Base-by-base conservation (phyloP, 64 coral and sea anemone genomes). In the Acropora yongei region DNA sequence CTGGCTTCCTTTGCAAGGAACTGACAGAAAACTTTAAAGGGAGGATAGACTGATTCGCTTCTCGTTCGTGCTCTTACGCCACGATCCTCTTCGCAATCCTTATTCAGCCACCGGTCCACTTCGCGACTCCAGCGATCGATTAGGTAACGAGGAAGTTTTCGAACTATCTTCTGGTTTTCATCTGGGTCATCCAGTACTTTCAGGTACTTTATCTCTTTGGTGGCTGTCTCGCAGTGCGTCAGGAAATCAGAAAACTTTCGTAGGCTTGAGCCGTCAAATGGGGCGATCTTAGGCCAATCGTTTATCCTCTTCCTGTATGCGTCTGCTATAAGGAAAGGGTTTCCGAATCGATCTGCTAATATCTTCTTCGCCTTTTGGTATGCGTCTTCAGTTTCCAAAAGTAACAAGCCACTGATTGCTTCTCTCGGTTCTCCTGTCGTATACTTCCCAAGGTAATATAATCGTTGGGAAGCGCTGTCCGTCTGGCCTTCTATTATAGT, bases 231-330 rank as follows among this genome's bases (percentile, higher is more conserved):
- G 7, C 68, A 76, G 6, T 94, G 78, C 44, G 3, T 10, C 6
- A 94, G 9, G 53, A 94, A 94, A n/a, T 93, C 92, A 45, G 92
- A 93, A 47, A 89, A 89, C 48, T 88, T 93, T 1, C 45, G 86
- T 2, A 95, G 78, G 1, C 67, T 73, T 6, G 7, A 43, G 0
- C 83, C 89, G n/a, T 88, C 93, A 13, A 75, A 91, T 40, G 73
- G 80, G 9, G 44, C 61, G 8, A 95, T 95, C n/a, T 87, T 91
- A 2, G 88, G 78, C 88, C 83, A 91, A 1, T 86, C 57, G 9
- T 81, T 86, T 6, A 95, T 87, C 49, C 76, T 91, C 5, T 19
- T 41, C 5, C 40, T 20, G n/a, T 72, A 72, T 3, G 18, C 68
- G 10, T 91, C 69, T 18, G 93, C 88, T 0, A 95, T 81, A 0